Evolutionary conservation across 2,888 invertebrate species (phyloP).

Genomic region (Bellardia bayeri): DNA sequence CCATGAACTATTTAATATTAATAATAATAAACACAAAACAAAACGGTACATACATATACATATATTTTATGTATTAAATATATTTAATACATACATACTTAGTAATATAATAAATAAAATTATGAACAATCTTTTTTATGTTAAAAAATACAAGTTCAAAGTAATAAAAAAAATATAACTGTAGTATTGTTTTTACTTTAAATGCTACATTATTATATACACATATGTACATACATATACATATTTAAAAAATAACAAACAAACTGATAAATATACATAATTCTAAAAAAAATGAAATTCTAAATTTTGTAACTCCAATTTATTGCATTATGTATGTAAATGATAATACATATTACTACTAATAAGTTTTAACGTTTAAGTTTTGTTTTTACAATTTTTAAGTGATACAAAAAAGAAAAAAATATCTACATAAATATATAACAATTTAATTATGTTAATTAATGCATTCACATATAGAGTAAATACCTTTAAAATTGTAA

Average conservation of each 20-base stretch:
- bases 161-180: constrained; percentile 14
- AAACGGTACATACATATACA: constrained; percentile 4
- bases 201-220: constrained; percentile 19
- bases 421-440: not conserved
- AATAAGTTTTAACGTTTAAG: constrained; percentile 11
- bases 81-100: not conserved
- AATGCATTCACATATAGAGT: not conserved
- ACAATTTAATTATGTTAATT: not conserved
- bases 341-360: constrained; percentile 5
- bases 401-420: constrained; percentile 1
- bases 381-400: constrained; percentile 1
- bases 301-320: constrained; percentile 61
- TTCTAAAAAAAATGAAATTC: constrained; percentile 46
- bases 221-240: not conserved
- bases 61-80: constrained; percentile 19
- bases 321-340: constrained; percentile 29
- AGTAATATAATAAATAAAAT: constrained; percentile 20
- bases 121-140: constrained; percentile 47
- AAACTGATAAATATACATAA: constrained; percentile 24
- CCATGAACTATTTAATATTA: constrained; percentile 54
- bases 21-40: constrained; percentile 9
- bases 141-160: constrained; percentile 52
- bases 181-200: constrained; percentile 37
- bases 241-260: not conserved
- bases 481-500: not conserved